Base-by-base conservation (phyloP, 1,140 invertebrate genomes). In the Leptinotarsa lineolata region DNA sequence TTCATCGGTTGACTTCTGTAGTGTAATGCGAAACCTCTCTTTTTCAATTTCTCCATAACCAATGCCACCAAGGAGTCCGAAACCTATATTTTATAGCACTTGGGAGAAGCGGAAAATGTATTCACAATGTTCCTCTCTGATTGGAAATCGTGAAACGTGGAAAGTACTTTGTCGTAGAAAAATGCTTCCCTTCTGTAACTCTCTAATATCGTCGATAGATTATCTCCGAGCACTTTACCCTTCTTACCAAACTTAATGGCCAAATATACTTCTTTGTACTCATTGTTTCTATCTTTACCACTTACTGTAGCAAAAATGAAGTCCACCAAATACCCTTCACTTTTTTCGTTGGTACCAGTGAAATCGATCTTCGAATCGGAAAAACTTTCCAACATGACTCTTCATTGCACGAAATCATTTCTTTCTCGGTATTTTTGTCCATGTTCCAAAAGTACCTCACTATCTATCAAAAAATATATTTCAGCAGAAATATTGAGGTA, bases 31-130 rank as follows among this genome's bases (percentile, higher is more conserved):
- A 83, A 89, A 1, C 84, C 84, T 4, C 71, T 39, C 2, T 72
- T 59, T 44, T 82, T 79, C 15, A 90, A 76, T 81, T 90, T 89
- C 80, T 89, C 86, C 64, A 90, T 75, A 39, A 89, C 78, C 5
- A 88, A 84, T 45, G 86, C 83, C 81, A 88, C 86, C 65, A 85
- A 78, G 5, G 80, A 78, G 45, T 84, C 81, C 65, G 85, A 82
- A 16, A 48, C 75, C n/a, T 79, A 77, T 1, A 76, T 81, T 18
- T 78, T 81, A 15, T 84, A 84, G 72, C 85, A 88, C 45, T 81
- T 83, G 5, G 86, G 81, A 70, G 81, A 79, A 60, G 81, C 79
- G 64, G 74, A 68, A 18, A 86, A 84, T 13, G 4, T 0, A 39
- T 67, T 24, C 22, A 12, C 61, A 4, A 72, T 15, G 16, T 73